Evolutionary conservation across 2,888 invertebrate species (phyloP).

Genomic region (Amphipyra tragopoginis): DNA sequence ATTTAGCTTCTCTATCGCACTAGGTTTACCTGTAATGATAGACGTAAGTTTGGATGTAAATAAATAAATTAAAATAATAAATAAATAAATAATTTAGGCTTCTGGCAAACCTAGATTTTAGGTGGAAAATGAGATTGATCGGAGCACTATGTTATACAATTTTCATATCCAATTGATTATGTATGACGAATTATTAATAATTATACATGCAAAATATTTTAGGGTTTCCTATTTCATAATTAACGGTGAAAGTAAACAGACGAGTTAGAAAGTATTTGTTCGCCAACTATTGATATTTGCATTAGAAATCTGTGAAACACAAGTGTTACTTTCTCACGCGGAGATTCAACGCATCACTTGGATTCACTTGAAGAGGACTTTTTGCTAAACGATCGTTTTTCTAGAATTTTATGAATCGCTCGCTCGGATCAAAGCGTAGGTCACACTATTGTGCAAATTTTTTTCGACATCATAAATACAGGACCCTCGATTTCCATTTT

Average conservation of each 20-base stretch:
- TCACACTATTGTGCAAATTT: slow-evolving; percentile 40
- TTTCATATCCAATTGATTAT: slow-evolving; percentile 14
- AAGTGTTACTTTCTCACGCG: slow-evolving; percentile 82
- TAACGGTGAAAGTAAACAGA: slow-evolving; percentile 80
- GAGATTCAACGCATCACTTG: slow-evolving; percentile 62
- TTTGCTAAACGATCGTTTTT: slow-evolving; percentile 39
- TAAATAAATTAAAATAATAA: too few species aligned
- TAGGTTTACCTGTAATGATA: too few species aligned
- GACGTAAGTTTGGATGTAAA: too few species aligned
- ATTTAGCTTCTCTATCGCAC: too few species aligned
- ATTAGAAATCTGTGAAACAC: slow-evolving; percentile 85
- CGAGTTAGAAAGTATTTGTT: slow-evolving; percentile 86
- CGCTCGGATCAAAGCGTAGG: slow-evolving; percentile 12
- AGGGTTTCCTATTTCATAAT: slow-evolving; percentile 66
- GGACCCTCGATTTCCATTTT: slow-evolving; percentile 38
- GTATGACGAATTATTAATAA: slow-evolving; percentile 25
- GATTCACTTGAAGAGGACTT: slow-evolving; percentile 32
- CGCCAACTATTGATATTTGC: slow-evolving; percentile 83
- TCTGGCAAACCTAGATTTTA: neutral
- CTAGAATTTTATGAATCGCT: slow-evolving; percentile 4
- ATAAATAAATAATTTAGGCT: too few species aligned
- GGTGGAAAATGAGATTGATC: neutral
- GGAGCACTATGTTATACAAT: neutral
- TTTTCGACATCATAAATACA: slow-evolving; percentile 14
- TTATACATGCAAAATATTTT: slow-evolving; percentile 59